Base-by-base conservation (phyloP, 2,113 vertebrate species). In the Nesoenas mayeri region DNA sequence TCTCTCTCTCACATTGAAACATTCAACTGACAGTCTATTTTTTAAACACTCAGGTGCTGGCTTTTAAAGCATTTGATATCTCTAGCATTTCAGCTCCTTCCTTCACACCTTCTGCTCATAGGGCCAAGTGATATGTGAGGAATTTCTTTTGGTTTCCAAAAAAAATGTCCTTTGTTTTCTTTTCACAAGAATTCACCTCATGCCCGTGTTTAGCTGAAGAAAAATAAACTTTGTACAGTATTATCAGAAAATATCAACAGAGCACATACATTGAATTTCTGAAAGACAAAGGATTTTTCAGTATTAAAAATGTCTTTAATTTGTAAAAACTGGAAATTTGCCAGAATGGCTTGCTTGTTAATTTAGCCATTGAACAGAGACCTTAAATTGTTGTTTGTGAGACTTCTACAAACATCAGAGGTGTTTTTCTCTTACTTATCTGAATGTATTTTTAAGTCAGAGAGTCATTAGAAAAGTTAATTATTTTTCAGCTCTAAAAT, bases 41-140 rank as follows among this genome's bases (percentile, higher is more conserved):
- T 95, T 96, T 95, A 96, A 96, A 95, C 80, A 57, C 80, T 94
- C 92, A 88, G 56, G 81, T 91, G 91, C 60, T 87, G 65, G 57
- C 84, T 96, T 96, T 93, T 81, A 89, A 94, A 94, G 92, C 60
- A 95, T 96, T 96, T 97, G 95, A 96, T 96, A 83, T 94, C 79
- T 90, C 77, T 81, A 95, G 82, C 73, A 96, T 94, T 96, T 94
- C 88, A 94, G 78, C 73, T 73, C 78, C 78, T 94, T 94, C 85
- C 88, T 85, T 97, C 95, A 93, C 95, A 97, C 95, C 78, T 94
- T 92, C 88, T 89, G 74, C 79, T 95, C 92, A 70, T 8, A 95
- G 85, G 77, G 83, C 79, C 92, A 96, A 92, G 80, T 6, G 74
- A 94, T 90, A 91, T 17, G 71, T 89, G 80, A 91, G 58, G 78